Evolutionary conservation across 2,113 vertebrate genomes (phyloP).

Genomic region (Hystrix cristata): DNA sequence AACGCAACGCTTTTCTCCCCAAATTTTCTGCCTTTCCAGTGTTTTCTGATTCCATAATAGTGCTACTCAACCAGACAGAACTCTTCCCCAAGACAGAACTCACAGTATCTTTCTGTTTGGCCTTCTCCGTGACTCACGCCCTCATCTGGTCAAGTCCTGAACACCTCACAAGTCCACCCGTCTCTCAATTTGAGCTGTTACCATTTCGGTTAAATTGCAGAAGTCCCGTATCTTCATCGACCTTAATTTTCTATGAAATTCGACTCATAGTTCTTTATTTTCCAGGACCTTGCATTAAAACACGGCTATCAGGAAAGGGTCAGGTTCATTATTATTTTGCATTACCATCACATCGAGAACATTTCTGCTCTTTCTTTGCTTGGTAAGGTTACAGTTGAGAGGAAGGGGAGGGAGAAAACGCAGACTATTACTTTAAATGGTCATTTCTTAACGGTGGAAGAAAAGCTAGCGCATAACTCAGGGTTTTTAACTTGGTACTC

Average conservation of each 20-base stretch:
- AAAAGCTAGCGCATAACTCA: constrained; percentile 38
- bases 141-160: not conserved
- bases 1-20: not conserved
- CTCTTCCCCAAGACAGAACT: not conserved
- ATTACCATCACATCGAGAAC: constrained; percentile 19
- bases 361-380: constrained; percentile 48
- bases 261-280: constrained; percentile 48
- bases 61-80: not conserved
- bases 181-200: not conserved
- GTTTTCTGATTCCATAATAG: not conserved
- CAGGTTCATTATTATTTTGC: constrained; percentile 37
- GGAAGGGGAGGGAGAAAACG: constrained; percentile 31
- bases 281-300: not conserved
- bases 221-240: not conserved
- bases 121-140: not conserved
- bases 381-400: not conserved
- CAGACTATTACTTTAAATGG: constrained; percentile 53
- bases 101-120: not conserved
- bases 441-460: constrained; percentile 61
- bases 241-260: not conserved
- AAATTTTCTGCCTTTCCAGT: not conserved
- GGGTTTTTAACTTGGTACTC: constrained; percentile 40
- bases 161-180: not conserved
- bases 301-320: constrained; percentile 21
- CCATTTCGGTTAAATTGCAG: not conserved